Base-by-base conservation (phyloP, 2,797 vertebrate genomes). In the Gastrophryne carolinensis region DNA sequence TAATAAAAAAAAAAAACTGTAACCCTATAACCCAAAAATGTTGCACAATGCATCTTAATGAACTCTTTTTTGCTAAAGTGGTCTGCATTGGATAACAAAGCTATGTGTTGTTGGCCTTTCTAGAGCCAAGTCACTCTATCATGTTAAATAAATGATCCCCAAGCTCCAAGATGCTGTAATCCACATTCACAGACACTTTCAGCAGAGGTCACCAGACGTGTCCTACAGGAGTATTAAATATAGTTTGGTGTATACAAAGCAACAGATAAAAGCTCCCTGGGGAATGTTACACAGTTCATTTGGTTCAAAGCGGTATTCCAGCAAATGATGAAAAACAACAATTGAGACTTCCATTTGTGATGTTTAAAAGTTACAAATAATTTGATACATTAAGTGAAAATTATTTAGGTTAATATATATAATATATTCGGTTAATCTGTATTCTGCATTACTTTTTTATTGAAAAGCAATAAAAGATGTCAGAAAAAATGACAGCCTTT, bases 211-310 rank as follows among this genome's bases (percentile, higher is more conserved):
- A 72, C 49, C 60, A 71, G 17, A 13, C 57, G 54, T 50, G 60
- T 78, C 75, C 75, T 72, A 64, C 17, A 78, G 67, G 67, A 64
- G 60, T 54, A 71, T 78, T 78, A 78, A 78, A 72, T 65, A 71
- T 50, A 71, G 74, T 64, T 61, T 37, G 30, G 60, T 54, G 30
- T 78, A 64, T 29, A 78, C 60, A 78, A 71, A 78, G 39, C n/a
- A 52, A 65, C 60, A 72, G 60, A 71, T 65, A 78, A 78, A 68
- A 69, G 60, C 56, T 57, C 75, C 52, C 58, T 19, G 17, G 67
- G 60, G 75, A 78, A 71, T 35, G 15, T 19, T 11, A n/a, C 57
- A 75, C 72, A 67, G 63, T 47, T 75, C 41, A 67, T 67, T 67
- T 60, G 19, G 52, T 50, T 41, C 64, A 30, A 26, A 67, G 41